These are phyloP conservation scores for Leptopilina drosophilae DNA, from an alignment of 2,888 invertebrate genomes.

Conservation along the genomic window DNA sequence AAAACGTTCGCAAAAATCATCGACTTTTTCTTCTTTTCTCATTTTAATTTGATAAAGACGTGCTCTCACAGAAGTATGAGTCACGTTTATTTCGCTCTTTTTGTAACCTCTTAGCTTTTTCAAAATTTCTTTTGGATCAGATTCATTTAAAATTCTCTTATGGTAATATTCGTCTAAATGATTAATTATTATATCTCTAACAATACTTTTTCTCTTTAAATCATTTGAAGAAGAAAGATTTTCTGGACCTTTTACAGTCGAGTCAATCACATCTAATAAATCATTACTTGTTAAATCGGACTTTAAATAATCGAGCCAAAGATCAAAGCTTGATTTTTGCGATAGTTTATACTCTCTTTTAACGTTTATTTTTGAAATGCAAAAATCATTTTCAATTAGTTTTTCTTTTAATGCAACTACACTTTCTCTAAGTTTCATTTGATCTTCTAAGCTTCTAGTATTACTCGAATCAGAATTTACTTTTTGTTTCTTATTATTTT, in stretches of 20 bases:
- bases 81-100: constrained; percentile 50
- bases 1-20: constrained; percentile 53
- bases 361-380: constrained; percentile 44
- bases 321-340: constrained; percentile 48
- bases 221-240: constrained; percentile 32
- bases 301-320: constrained; percentile 54
- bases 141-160: constrained; percentile 51
- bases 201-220: constrained; percentile 42
- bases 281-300: constrained; percentile 52
- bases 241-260: constrained; percentile 25
- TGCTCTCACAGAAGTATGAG: constrained; percentile 50
- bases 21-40: constrained; percentile 51
- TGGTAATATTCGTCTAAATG: constrained; percentile 53
- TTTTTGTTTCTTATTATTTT: neutral
- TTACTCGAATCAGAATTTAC: neutral
- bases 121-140: constrained; percentile 53
- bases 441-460: neutral
- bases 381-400: neutral
- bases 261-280: constrained; percentile 51
- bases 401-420: neutral
- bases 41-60: constrained; percentile 51
- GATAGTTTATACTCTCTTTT: constrained; percentile 52
- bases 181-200: constrained; percentile 53
- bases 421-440: neutral
- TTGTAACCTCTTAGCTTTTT: constrained; percentile 45